Base-by-base conservation (phyloP, 2,888 invertebrate genomes). In the Sceliomorpha sp. region DNA sequence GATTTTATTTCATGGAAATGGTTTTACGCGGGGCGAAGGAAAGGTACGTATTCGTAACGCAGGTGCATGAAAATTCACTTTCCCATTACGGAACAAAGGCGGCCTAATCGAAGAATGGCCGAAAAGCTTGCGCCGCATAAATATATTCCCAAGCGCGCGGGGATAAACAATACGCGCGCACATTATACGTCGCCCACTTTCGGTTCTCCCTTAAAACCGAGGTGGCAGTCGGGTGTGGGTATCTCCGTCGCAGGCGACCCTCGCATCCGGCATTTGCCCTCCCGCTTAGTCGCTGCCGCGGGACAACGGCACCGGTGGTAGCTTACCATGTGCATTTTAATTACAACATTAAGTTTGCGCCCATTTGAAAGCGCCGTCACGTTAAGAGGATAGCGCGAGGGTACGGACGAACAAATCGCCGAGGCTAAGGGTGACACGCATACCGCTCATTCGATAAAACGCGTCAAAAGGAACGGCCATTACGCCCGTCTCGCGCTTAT, bases 291-390 rank as follows among this genome's bases (percentile, higher is more conserved):
- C 72, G 64, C 75, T 42, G 56, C 56, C 74, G 75, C 76, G 73
- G 77, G 74, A 78, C 75, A 76, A 71, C 75, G 74, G 55, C 62
- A 70, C 70, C n/a, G 68, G 71, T 71, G 68, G 75, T 76, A 76
- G 76, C 74, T 80, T 79, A 78, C 80, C 78, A 73, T 79, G 81
- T 82, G 82, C 81, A 83, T 83, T 83, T 83, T 83, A 82, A 83
- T 83, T 83, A 77, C 83, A 77, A 76, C 77, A 81, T 83, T 82
- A 78, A 82, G 77, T 76, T 76, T 66, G 67, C 64, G 72, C 71
- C 74, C 74, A 75, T 76, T 78, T 72, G 63, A 59, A 56, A 53
- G 31, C 58, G 72, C 71, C 51, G 66, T 64, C 58, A 63, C 55
- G 53, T 48, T 67, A 67, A 67, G 53, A 32, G 58, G 48, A 48